Evolutionary conservation across 2,113 vertebrate genomes (phyloP).

Genomic region (Eretmochelys imbricata): DNA sequence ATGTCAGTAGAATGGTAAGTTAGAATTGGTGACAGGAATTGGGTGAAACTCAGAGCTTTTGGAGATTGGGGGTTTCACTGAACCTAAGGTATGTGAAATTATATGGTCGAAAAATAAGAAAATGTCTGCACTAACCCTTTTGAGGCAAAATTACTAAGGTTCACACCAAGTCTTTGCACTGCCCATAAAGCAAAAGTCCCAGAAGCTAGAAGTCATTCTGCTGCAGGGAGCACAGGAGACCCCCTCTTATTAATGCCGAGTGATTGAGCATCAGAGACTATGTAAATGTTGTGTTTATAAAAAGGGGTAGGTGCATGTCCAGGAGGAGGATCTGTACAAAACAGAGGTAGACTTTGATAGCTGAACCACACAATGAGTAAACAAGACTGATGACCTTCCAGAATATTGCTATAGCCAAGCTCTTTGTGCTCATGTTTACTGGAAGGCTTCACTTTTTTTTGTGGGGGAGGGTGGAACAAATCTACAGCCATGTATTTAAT

Average conservation of each 20-base stretch:
- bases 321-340: background rate
- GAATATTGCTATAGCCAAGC: background rate
- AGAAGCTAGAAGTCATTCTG: rapidly evolving
- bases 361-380: constrained; percentile 29
- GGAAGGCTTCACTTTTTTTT: background rate
- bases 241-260: background rate
- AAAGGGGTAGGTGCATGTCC: background rate
- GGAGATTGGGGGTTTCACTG: constrained; percentile 8
- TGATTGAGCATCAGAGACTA: background rate
- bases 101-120: background rate
- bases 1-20: background rate
- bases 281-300: background rate
- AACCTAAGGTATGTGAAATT: background rate
- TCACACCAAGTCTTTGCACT: background rate
- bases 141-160: background rate
- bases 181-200: background rate
- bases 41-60: background rate
- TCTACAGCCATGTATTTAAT: background rate
- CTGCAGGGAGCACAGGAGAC: background rate
- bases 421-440: background rate
- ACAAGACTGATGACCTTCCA: constrained; percentile 28
- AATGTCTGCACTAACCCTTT: background rate
- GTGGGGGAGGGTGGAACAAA: background rate
- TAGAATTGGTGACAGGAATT: background rate
- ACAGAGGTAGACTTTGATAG: background rate